phyloP scores from a whole-genome alignment of 2,888 invertebrate species.

The Dysmachus trigonus region DNA sequence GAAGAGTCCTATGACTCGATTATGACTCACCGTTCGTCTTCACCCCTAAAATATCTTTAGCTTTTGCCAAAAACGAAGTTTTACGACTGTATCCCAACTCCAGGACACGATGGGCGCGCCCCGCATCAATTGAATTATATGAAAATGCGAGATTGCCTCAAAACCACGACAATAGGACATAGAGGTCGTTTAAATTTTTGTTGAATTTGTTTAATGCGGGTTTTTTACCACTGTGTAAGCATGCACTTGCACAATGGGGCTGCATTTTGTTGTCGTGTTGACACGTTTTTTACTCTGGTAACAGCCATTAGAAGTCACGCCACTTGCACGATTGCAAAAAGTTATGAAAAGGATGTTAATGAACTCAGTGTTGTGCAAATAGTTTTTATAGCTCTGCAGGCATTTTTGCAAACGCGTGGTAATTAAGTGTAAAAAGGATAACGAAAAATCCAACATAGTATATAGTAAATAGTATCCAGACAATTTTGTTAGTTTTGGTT shows the following conservation, averaged over 20 bases:
- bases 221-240: neutral
- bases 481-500: no score
- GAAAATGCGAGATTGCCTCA: neutral
- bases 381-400: neutral
- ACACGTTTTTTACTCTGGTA: neutral
- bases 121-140: neutral
- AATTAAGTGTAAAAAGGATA: neutral
- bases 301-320: neutral
- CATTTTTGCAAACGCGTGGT: neutral
- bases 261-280: neutral
- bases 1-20: neutral
- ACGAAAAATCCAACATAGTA: neutral
- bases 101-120: neutral
- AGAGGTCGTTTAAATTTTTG: neutral
- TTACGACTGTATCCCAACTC: neutral
- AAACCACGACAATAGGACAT: neutral
- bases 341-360: neutral
- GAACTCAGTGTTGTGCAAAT: neutral
- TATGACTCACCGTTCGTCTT: slow-evolving; percentile 5
- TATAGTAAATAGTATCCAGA: no score
- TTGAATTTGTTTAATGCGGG: neutral
- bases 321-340: neutral
- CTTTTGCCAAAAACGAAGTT: neutral
- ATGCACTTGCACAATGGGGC: neutral
- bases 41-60: neutral